A percentile compares a stretch with the other conserved stretches of the same genome.
Conservation (phyloP, 2,888 invertebrate genomes). For the Shargacucullia verbasci region DNA sequence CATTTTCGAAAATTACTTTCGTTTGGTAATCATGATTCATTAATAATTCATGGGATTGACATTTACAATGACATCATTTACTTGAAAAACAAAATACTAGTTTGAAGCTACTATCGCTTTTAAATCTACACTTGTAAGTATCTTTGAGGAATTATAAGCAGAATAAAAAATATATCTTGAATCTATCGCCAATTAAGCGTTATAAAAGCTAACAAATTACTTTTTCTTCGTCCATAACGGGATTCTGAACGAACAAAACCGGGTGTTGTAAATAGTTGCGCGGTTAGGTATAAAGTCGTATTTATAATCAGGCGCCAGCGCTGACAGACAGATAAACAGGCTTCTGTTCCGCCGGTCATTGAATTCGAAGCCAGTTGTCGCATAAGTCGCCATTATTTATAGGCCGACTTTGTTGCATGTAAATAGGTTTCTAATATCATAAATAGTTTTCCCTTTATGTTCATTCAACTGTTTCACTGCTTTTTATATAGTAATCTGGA, state of each 20-base stretch:
- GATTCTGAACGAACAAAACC: constrained; percentile 33
- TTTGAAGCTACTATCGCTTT: no score
- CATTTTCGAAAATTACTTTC: no score
- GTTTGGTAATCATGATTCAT: no score
- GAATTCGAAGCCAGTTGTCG: constrained; percentile 53
- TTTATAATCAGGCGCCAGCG: constrained; percentile 56
- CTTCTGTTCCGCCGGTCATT: constrained; percentile 54
- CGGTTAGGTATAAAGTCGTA: constrained; percentile 35
- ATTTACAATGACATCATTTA: no score
- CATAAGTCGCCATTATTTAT: constrained; percentile 44
- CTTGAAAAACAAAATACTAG: no score
- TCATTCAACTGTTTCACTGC: constrained; percentile 18
- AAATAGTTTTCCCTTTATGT: constrained; percentile 45
- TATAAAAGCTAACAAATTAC: constrained; percentile 35
- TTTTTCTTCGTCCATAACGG: constrained; percentile 36
- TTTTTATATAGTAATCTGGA: no score
- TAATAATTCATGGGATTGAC: no score
- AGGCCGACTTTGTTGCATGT: constrained; percentile 30
- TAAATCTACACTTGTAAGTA: no score
- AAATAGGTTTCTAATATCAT: constrained; percentile 48
- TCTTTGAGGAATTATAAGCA: no score
- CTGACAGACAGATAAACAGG: constrained; percentile 58
- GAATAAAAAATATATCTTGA: no score
- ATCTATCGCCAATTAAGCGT: no score
- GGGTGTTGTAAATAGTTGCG: constrained; percentile 37